Evolutionary conservation across 2,888 invertebrate species (phyloP).

Genomic region (Sussaba pulchella): DNA sequence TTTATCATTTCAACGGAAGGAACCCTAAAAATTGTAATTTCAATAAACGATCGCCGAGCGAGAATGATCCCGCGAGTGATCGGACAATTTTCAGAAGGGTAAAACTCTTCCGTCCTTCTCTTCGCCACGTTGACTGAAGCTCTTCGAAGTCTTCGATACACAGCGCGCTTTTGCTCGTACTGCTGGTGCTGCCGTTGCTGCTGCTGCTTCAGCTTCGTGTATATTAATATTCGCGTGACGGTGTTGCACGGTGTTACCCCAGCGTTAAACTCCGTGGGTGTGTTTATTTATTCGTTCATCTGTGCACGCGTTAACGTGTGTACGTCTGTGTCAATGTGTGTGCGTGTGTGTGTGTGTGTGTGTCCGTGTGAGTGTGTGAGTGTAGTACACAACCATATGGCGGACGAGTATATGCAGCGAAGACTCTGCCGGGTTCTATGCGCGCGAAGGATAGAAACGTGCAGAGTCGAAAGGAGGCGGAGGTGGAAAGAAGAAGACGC

Average conservation of each 20-base stretch:
- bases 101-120: constrained; percentile 34
- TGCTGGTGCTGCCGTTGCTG: constrained; percentile 31
- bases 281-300: constrained; percentile 66
- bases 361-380: constrained; percentile 29
- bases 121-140: constrained; percentile 11
- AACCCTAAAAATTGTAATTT: no score
- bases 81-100: no score
- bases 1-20: no score
- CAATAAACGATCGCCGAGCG: no score
- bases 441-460: constrained; percentile 43
- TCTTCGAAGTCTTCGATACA: constrained; percentile 12
- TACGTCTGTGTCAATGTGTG: no score
- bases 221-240: constrained; percentile 60
- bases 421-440: constrained; percentile 54
- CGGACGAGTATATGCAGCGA: constrained; percentile 42
- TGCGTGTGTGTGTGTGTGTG: constrained; percentile 23
- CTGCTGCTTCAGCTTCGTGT: constrained; percentile 34
- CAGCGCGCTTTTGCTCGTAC: constrained; percentile 17
- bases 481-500: constrained; percentile 50
- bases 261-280: constrained; percentile 62
- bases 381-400: not conserved
- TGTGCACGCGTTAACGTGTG: no score
- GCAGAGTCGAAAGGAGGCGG: constrained; percentile 29
- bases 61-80: no score
- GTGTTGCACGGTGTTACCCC: constrained; percentile 57